These are phyloP conservation scores for Drosophila pegasa DNA, from an alignment of 2,888 invertebrate genomes.

Conservation along the genomic window DNA sequence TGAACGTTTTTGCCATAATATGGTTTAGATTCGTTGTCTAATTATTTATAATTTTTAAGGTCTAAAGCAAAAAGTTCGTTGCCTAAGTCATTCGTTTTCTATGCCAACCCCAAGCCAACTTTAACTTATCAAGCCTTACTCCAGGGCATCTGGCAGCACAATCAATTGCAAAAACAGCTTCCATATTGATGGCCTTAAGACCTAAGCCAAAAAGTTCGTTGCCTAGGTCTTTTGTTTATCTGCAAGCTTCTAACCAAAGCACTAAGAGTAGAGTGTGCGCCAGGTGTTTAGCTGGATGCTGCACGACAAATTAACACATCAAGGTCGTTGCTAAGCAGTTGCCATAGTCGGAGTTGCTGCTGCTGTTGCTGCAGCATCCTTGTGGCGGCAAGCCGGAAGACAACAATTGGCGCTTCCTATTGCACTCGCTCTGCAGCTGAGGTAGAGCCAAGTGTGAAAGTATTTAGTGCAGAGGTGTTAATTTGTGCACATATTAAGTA, in stretches of 20 bases:
- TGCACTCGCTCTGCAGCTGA: constrained; percentile 20
- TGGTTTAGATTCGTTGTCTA: not conserved
- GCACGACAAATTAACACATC: constrained; percentile 80
- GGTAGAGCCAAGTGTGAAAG: constrained; percentile 70
- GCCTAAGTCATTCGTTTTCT: constrained; percentile 56
- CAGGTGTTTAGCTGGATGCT: constrained; percentile 47
- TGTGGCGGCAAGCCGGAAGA: constrained; percentile 64
- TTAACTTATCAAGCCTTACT: not conserved
- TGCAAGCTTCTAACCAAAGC: constrained; percentile 12
- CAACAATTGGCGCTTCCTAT: constrained; percentile 57
- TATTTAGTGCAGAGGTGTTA: constrained; percentile 72
- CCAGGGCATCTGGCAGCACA: constrained; percentile 3
- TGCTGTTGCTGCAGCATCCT: constrained; percentile 52
- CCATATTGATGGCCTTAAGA: constrained; percentile 15
- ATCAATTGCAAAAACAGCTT: not conserved
- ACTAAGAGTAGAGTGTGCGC: constrained; percentile 28
- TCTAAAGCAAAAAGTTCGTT: constrained; percentile 11
- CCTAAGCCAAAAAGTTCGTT: constrained; percentile 48
- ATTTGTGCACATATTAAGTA: constrained; percentile 46
- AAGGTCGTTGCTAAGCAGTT: constrained; percentile 71
- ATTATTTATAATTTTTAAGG: not conserved
- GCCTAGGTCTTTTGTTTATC: constrained; percentile 59
- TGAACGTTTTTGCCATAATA: too few species aligned
- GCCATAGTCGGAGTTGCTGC: constrained; percentile 9
- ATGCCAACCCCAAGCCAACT: not conserved